Evolutionary conservation across 2,113 vertebrate genomes (phyloP), one percentile per base, ranked within the genome.

Genomic region (Eonycteris spelaea): DNA sequence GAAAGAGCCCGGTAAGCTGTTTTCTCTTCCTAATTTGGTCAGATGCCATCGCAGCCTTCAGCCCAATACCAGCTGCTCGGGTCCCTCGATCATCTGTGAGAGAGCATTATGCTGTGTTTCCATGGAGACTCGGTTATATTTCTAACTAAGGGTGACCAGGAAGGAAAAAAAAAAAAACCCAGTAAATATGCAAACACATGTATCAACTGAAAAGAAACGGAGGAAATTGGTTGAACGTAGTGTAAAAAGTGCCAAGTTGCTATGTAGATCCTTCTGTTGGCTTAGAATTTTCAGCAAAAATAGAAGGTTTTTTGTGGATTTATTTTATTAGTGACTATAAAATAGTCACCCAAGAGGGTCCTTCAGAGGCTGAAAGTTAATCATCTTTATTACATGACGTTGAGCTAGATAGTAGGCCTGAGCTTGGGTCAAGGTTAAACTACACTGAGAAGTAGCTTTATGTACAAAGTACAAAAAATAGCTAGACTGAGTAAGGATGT

Each of bases 21-120:
- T 79, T 96, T 93, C 77, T 88, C 92, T 97, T 94, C 96, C 95
- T 95, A 97, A 97, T 97, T 95, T 97, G 94, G 96, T 95, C 85
- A 95, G 84, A 95, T 90, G 85, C 87, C 85, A 89, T 53, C 75
- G 93, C 78, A 88, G 91, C 86, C 91, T 93, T 73, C 86, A 95
- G 89, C 86, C 95, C 63, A 84, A 35, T 71, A 85, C 74, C 90
- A 97, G 94, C 86, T 79, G 78, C 86, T 75, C 18, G 77, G 93
- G 96, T 83, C 83, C 89, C 86, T 55, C 2, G 12, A 75, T 77
- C 88, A 87, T 84, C 86, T 79, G 68, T 16, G 79, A 90, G 68
- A 55, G 74, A 91, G 71, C 68, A 40, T 90, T 93, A 30, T 80
- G 75, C 80, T 95, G 91, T 78, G 95, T 96, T 97, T 90, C 97